Evolutionary conservation across 2,888 invertebrate species (phyloP).

Genomic region (Acronicta leporina): DNA sequence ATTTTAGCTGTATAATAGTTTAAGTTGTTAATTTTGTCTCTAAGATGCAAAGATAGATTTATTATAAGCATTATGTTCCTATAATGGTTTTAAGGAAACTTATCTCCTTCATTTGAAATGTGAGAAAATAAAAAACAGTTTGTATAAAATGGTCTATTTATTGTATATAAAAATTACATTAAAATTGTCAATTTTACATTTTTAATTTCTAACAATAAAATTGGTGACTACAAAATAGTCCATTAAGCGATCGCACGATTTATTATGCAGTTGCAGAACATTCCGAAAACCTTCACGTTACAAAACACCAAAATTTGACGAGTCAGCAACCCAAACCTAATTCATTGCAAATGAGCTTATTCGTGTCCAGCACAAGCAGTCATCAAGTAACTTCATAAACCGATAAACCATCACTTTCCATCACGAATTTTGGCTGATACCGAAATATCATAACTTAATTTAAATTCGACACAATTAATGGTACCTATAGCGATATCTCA

Average conservation of each 20-base stretch:
- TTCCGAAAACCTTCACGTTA: constrained; percentile 68
- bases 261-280: constrained; percentile 81
- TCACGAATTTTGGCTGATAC: constrained; percentile 55
- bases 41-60: constrained; percentile 51
- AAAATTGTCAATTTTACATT: constrained; percentile 88
- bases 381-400: constrained; percentile 25
- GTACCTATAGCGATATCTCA: constrained; percentile 52
- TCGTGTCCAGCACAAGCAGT: constrained; percentile 55
- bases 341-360: constrained; percentile 43
- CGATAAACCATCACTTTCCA: constrained; percentile 31
- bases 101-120: constrained; percentile 60
- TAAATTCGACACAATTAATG: constrained; percentile 55
- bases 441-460: constrained; percentile 58
- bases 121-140: constrained; percentile 74
- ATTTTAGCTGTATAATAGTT: constrained; percentile 36
- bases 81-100: constrained; percentile 61
- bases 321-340: constrained; percentile 58
- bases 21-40: constrained; percentile 55
- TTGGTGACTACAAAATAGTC: constrained; percentile 89
- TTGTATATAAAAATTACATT: constrained; percentile 89
- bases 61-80: constrained; percentile 68
- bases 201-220: constrained; percentile 84
- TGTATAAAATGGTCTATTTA: constrained; percentile 89
- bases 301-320: constrained; percentile 61
- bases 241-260: constrained; percentile 85